Base-by-base conservation (phyloP, 2,888 invertebrate genomes). In the Diplazon laetatorius region DNA sequence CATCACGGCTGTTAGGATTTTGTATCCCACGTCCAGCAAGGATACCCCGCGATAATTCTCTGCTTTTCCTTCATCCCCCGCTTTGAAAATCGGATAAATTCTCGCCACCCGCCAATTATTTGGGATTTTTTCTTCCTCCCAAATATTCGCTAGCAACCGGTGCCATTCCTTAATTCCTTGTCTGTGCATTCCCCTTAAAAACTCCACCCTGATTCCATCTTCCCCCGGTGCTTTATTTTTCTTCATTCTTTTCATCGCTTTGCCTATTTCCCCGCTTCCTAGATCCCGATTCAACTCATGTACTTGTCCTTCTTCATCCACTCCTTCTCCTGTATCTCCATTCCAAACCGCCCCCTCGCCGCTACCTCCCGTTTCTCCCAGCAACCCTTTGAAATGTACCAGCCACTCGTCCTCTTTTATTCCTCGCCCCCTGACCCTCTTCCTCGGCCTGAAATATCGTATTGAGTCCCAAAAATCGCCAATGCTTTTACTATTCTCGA, bases 31-130 rank as follows among this genome's bases (percentile, higher is more conserved):
- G 16, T 80, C 44, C 10, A 77, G 62, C 9, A 80, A 39, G 1
- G 74, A 39, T 8, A 80, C 52, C n/a, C 76, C 76, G 42, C 70
- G 46, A 20, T 80, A 80, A 39, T 77, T 80, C 2, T 30, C 57
- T 20, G 66, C 46, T 5, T 57, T 46, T 2, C 66, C 18, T 14
- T 39, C 20, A 1, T 77, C 57, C 6, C 77, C 76, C 14, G 62
- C 55, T 39, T 74, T 74, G 20, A 52, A 66, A 25, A 77, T 80
- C 1, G 70, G 77, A 16, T 16, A 69, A 2, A 80, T 80, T 9
- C 63, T 73, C 12, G 74, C 77, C 25, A 65, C 50, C 12, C 42
- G 30, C 77, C 74, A 80, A 6, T 35, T 65, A 30, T 62, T 35
- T 1, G 5, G 12, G 12, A 80, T 14, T n/a, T 12, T 42, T 1